Percentiles rank a stretch among this genome's conserved stretches.
Evolutionary conservation across 2,888 invertebrate genomes (phyloP).

Genomic region (Folsomia manolachei): DNA sequence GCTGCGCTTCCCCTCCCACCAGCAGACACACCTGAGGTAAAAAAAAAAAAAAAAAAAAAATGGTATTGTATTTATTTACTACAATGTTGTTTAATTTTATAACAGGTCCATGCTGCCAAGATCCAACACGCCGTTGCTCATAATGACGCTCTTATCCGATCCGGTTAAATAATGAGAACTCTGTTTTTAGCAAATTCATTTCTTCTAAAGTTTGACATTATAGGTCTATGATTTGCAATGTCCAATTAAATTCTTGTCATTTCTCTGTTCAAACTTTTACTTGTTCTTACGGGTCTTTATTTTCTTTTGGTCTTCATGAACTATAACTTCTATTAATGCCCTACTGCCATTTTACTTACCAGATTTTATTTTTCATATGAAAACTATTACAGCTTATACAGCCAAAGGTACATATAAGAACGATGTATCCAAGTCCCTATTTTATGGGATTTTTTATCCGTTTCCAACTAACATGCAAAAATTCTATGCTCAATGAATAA

Average conservation of each 20-base stretch:
- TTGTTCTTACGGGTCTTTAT: no score
- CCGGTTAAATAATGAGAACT: slow-evolving; percentile 24
- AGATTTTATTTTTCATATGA: slow-evolving; percentile 5
- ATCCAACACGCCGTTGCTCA: slow-evolving; percentile 33
- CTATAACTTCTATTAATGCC: no score
- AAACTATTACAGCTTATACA: background rate
- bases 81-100: no score
- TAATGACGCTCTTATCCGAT: slow-evolving; percentile 31
- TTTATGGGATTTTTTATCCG: background rate
- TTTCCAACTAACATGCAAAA: no score
- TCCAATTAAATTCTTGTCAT: background rate
- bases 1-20: slow-evolving; percentile 13
- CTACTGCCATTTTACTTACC: no score
- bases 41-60: background rate
- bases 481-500: slow-evolving; percentile 19
- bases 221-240: slow-evolving; percentile 11
- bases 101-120: no score
- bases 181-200: slow-evolving; percentile 2
- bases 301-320: no score
- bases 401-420: background rate
- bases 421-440: no score
- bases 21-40: slow-evolving; percentile 24
- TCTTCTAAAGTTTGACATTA: slow-evolving; percentile 1
- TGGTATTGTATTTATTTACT: slow-evolving; percentile 8
- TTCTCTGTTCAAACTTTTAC: background rate